These are phyloP conservation scores for Actinostola sp. DNA, from an alignment of 92 coral and sea anemone species.

Conservation along the genomic window DNA sequence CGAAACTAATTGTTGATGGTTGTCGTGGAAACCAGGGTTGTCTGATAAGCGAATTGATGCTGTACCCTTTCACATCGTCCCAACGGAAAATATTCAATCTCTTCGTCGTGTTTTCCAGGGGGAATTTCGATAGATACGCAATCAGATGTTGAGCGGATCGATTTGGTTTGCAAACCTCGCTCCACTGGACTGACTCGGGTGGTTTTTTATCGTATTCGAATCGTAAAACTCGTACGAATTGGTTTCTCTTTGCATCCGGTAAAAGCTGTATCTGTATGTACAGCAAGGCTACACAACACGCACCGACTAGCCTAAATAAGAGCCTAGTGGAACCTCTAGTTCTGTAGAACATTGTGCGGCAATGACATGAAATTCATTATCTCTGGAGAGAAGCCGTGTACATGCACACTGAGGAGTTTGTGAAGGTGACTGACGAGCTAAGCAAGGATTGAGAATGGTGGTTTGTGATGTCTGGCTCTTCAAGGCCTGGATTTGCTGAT, in stretches of 20 bases:
- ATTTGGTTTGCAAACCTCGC: slow-evolving; percentile 16
- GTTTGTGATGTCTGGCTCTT: slow-evolving; percentile 6
- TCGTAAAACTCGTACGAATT: slow-evolving; percentile 7
- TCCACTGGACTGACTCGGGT: slow-evolving; percentile 25
- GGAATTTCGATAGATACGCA: not conserved
- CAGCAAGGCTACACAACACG: slow-evolving; percentile 33
- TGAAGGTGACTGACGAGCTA: too few species aligned
- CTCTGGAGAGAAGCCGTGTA: too few species aligned
- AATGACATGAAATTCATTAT: too few species aligned
- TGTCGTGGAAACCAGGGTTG: slow-evolving; percentile 59
- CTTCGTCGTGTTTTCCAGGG: slow-evolving; percentile 12
- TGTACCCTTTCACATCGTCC: slow-evolving; percentile 34
- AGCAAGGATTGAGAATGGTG: not conserved
- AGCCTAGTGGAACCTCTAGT: not conserved
- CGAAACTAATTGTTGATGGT: slow-evolving; percentile 22
- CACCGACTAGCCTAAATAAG: slow-evolving; percentile 19
- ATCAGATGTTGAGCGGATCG: not conserved
- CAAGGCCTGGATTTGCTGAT: too few species aligned
- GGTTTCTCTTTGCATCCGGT: slow-evolving; percentile 22
- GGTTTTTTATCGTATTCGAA: not conserved
- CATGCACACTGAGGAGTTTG: too few species aligned
- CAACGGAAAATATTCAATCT: slow-evolving; percentile 35
- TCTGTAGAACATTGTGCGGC: slow-evolving; percentile 10
- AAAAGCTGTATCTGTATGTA: slow-evolving; percentile 53
- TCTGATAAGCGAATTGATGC: slow-evolving; percentile 29